Percentiles rank a stretch among this genome's conserved stretches.
These are phyloP conservation scores for Drosophila merina DNA, from an alignment of 2,888 invertebrate species.

Conservation along the genomic window DNA sequence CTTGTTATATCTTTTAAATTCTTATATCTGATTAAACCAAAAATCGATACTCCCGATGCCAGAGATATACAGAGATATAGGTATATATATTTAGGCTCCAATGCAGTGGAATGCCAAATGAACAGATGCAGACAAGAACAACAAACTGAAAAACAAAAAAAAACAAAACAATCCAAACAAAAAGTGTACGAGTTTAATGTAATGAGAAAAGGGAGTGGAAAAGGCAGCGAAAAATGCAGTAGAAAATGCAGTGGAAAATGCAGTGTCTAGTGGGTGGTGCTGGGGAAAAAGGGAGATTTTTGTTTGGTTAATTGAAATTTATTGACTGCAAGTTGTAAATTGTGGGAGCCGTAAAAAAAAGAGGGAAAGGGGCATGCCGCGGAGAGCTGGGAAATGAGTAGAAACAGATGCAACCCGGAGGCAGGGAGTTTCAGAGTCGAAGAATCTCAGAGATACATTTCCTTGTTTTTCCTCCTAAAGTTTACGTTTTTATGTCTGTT, in stretches of 20 bases:
- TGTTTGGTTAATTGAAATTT: conserved; percentile 74
- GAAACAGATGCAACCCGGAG: conserved; percentile 1
- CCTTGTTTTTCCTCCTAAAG: neutral
- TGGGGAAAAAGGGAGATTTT: neutral
- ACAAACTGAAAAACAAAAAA: conserved; percentile 1
- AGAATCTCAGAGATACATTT: neutral
- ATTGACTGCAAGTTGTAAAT: conserved; percentile 58
- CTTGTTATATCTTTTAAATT: too few species aligned
- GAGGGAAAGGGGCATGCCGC: neutral
- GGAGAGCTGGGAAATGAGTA: neutral
- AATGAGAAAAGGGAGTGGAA: conserved; percentile 25
- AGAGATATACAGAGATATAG: too few species aligned
- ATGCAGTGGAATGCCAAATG: conserved; percentile 37
- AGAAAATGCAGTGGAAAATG: conserved; percentile 8
- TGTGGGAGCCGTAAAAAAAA: conserved; percentile 28
- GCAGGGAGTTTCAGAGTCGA: conserved; percentile 1
- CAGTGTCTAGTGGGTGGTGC: conserved; percentile 1
- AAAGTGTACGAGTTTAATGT: neutral
- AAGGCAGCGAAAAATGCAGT: too few species aligned
- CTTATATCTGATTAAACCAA: too few species aligned
- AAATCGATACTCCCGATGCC: conserved; percentile 17
- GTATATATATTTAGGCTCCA: neutral
- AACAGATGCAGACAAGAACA: conserved; percentile 46
- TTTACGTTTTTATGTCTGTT: neutral
- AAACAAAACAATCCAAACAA: conserved; percentile 18